Evolutionary conservation across 1,140 invertebrate species (phyloP), one percentile per base, ranked within the genome.

Genomic region (Anastatus disparis): DNA sequence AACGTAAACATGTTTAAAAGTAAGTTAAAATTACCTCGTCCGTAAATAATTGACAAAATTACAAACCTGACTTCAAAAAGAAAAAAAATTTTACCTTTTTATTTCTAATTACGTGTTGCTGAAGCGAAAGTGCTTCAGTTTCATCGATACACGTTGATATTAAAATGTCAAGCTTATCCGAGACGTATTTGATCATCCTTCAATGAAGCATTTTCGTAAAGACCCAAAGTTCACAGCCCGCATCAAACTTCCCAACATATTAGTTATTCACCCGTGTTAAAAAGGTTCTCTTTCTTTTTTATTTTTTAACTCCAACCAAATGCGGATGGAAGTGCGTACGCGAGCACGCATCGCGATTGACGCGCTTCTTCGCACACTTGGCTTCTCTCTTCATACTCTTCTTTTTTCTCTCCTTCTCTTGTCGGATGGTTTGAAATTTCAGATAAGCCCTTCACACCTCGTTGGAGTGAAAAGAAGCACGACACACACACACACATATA

Each of bases 401-500:
- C 4, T 12, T 26, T 2, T 20, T 48, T 17, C 44, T 17, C 6
- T 17, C n/a, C 10, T 17, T 17, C 13, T 13, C 46, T 15, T 17
- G 46, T 42, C 22, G 44, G 58, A 31, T n/a, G 50, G 68, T 70
- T 56, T 70, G 59, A 70, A 70, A 63, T 63, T 70, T 70, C 68
- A 70, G 68, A 63, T 63, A 63, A 70, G 26, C 48, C 35, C 29
- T 62, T 55, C 35, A 46, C 67, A 70, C 58, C 58, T 70, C 67
- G 58, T 44, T 63, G 35, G 44, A 27, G 38, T 38, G 56, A 46
- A 52, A 22, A 53, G 31, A 38, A 17, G 46, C 46, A 22, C 15
- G n/a, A 38, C 31, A 31, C 9, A n/a, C n/a, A n/a, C n/a, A n/a
- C n/a, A n/a, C n/a, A n/a, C n/a, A n/a, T n/a, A n/a, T n/a, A n/a